Percentiles rank a stretch among this genome's conserved stretches.
phyloP scores from a whole-genome alignment of 2,888 invertebrate genomes.

The Phaonia tiefii region DNA sequence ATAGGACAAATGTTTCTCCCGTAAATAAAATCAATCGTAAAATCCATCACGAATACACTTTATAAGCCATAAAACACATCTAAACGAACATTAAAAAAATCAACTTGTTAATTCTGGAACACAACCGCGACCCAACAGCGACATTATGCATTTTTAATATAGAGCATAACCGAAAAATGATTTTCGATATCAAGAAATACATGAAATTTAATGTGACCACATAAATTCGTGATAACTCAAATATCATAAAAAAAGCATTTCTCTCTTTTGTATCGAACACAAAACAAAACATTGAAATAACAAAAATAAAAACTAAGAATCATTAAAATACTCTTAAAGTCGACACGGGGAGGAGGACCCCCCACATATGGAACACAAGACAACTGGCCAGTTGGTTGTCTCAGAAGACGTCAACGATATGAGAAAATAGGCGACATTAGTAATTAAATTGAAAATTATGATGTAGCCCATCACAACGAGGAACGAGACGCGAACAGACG shows the following conservation, averaged over 20 bases:
- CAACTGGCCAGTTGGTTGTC: neutral
- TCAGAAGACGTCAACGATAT: conserved; percentile 20
- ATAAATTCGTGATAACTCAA: conserved; percentile 64
- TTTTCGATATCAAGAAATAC: neutral
- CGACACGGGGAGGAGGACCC: conserved; percentile 54
- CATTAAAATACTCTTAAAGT: conserved; percentile 53
- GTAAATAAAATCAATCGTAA: neutral
- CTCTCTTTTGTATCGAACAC: no score
- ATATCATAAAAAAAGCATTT: no score
- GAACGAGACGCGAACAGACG: no score
- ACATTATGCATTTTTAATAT: conserved; percentile 17
- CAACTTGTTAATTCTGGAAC: conserved; percentile 23
- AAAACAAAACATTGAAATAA: neutral
- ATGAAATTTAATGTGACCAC: conserved; percentile 55
- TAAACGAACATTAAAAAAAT: conserved; percentile 4
- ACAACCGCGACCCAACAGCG: neutral
- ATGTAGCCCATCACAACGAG: conserved; percentile 44
- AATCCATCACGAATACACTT: conserved; percentile 9
- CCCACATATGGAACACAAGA: conserved; percentile 39
- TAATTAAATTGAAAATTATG: conserved; percentile 65
- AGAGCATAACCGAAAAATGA: conserved; percentile 35
- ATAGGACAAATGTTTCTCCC: neutral
- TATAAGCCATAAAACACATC: conserved; percentile 22
- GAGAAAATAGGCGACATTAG: conserved; percentile 65
- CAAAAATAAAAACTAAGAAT: conserved; percentile 14